Conservation (phyloP, 2,113 vertebrate genomes). For the Eptesicus fuscus region DNA sequence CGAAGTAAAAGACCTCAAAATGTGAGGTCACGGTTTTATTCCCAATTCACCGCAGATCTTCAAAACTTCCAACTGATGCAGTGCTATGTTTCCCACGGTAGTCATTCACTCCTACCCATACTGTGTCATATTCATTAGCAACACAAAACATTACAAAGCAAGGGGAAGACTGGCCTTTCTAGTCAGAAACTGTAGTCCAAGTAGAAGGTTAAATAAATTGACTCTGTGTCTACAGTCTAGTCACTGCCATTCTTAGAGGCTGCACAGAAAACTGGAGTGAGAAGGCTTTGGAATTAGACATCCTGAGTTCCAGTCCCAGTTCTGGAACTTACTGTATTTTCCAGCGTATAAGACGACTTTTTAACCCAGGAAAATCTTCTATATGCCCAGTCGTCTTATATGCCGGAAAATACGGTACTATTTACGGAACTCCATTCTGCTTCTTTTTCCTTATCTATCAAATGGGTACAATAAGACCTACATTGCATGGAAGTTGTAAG, state of each 20-base stretch:
- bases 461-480: neutral
- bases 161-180: neutral
- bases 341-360: too few species aligned
- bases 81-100: neutral
- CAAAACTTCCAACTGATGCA: neutral
- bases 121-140: neutral
- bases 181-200: neutral
- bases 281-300: neutral
- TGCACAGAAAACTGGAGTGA: neutral
- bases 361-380: too few species aligned
- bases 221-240: neutral
- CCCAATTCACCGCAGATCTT: neutral
- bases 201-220: neutral
- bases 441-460: neutral
- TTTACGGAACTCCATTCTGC: neutral
- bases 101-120: neutral
- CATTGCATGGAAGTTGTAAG: neutral
- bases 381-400: too few species aligned
- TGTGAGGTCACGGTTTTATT: neutral
- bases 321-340: neutral
- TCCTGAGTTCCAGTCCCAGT: neutral
- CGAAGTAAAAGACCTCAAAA: slow-evolving; percentile 45
- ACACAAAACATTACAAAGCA: neutral
- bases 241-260: neutral
- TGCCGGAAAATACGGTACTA: too few species aligned